These are phyloP conservation scores for Epistrophe grossulariae DNA, from an alignment of 2,888 invertebrate genomes.

Conservation along the genomic window DNA sequence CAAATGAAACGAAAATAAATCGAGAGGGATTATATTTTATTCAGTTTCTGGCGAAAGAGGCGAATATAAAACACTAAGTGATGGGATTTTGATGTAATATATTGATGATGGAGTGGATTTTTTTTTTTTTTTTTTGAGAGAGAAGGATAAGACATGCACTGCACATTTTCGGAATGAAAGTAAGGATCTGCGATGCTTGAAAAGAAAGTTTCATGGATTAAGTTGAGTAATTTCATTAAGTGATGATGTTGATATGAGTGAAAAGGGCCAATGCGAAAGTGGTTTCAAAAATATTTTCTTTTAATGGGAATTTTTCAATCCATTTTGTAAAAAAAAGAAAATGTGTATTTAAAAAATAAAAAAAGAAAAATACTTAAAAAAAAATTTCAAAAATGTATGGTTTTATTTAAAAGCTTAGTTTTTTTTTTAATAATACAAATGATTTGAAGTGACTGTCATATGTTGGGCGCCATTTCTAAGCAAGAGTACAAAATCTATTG, in stretches of 20 bases:
- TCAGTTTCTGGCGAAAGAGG: neutral
- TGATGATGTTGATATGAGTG: neutral
- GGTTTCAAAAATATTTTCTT: neutral
- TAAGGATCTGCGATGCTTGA: neutral
- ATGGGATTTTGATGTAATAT: slow-evolving; percentile 47
- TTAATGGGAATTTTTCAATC: neutral
- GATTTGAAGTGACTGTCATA: too few species aligned
- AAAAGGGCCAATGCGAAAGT: neutral
- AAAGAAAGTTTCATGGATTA: neutral
- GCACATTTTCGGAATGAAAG: slow-evolving; percentile 48
- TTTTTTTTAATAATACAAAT: too few species aligned
- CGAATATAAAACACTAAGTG: slow-evolving; percentile 54
- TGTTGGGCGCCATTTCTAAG: too few species aligned
- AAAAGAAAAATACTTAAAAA: too few species aligned
- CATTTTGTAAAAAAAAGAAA: neutral
- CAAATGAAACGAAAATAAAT: slow-evolving; percentile 68
- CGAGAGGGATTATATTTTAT: slow-evolving; percentile 35
- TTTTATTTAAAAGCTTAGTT: too few species aligned
- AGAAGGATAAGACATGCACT: slow-evolving; percentile 32
- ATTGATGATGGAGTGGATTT: slow-evolving; percentile 40
- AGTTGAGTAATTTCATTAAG: neutral
- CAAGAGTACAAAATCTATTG: too few species aligned
- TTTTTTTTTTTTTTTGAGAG: neutral
- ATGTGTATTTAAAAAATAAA: too few species aligned
- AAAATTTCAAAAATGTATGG: too few species aligned